Percentiles rank a stretch among this genome's conserved stretches.
phyloP scores from a whole-genome alignment of 2,888 invertebrate species.

The Pandemis heparana region DNA sequence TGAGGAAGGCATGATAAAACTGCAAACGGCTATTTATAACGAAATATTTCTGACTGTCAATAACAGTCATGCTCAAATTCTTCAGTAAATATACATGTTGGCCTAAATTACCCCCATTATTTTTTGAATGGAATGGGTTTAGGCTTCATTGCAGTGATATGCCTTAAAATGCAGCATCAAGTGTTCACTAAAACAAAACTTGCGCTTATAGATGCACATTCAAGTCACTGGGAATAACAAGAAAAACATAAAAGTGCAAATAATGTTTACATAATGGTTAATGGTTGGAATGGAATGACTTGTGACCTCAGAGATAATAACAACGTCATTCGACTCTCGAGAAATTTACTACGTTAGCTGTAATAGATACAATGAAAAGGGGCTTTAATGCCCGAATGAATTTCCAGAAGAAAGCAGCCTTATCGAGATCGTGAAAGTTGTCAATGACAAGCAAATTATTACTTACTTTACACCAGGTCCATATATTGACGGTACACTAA shows the following conservation, averaged over 20 bases:
- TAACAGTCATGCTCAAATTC: no score
- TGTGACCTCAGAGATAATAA: slow-evolving; percentile 21
- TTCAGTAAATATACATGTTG: background rate
- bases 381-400: background rate
- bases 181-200: background rate
- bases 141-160: background rate
- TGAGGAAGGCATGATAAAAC: no score
- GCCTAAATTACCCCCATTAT: background rate
- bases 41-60: no score
- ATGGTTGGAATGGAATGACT: slow-evolving; percentile 1
- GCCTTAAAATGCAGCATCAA: background rate
- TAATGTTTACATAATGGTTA: slow-evolving; percentile 30
- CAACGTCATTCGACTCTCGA: slow-evolving; percentile 19
- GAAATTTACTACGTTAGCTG: background rate
- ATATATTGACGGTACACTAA: background rate
- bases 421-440: background rate
- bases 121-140: background rate
- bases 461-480: background rate
- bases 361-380: background rate
- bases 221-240: background rate
- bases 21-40: no score
- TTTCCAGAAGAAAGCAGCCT: slow-evolving; percentile 27
- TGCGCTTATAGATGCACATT: background rate
- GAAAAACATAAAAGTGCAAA: background rate
- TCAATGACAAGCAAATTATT: slow-evolving; percentile 4